Conservation (phyloP, 2,113 vertebrate genomes). For the Leucosticte australis region DNA sequence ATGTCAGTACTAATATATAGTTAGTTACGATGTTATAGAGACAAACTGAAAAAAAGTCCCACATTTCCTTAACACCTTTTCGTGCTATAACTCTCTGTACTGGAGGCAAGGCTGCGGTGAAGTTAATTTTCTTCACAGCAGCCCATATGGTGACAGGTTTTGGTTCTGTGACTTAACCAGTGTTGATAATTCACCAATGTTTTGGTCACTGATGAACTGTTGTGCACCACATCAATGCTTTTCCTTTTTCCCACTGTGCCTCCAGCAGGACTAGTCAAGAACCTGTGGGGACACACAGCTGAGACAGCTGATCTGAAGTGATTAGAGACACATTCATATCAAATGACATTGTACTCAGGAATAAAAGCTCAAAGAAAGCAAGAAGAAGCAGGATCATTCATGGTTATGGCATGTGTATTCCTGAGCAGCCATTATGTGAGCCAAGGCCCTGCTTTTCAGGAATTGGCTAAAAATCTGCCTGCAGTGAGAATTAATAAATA, state of each 20-base stretch:
- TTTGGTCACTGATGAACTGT: not conserved
- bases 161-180: not conserved
- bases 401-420: not conserved
- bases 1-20: accelerated
- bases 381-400: not conserved
- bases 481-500: not conserved
- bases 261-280: not conserved
- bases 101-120: not conserved
- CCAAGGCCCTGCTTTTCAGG: not conserved
- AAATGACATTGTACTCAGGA: not conserved
- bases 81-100: not conserved
- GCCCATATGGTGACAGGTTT: accelerated
- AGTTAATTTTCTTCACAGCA: not conserved
- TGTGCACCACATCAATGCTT: not conserved
- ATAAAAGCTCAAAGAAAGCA: not conserved
- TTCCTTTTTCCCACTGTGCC: not conserved
- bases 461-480: not conserved
- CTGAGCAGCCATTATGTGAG: not conserved
- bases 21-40: not conserved
- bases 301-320: not conserved
- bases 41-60: not conserved
- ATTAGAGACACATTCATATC: not conserved
- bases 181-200: not conserved
- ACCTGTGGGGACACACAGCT: not conserved
- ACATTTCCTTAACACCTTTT: not conserved